phyloP scores from a whole-genome alignment of 2,113 vertebrate genomes.

The Urocitellus parryii region DNA sequence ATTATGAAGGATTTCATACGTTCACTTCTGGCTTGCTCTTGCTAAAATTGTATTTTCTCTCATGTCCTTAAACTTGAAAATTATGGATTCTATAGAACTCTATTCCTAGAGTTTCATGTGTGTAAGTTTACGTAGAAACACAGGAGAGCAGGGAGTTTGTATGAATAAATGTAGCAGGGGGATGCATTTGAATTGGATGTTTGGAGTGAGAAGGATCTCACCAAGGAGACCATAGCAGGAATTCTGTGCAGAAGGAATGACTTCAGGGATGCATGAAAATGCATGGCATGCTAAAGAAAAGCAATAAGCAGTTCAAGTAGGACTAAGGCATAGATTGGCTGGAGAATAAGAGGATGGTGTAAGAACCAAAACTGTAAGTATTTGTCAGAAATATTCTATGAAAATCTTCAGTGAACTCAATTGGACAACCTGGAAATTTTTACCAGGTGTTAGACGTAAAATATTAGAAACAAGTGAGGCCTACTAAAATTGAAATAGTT shows the following conservation, averaged over 20 bases:
- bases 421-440: not conserved
- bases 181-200: not conserved
- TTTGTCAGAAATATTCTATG: not conserved
- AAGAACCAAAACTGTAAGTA: not conserved
- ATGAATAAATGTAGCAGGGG: not conserved
- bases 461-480: not conserved
- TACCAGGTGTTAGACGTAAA: slow-evolving; percentile 43
- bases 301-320: not conserved
- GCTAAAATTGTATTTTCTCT: not conserved
- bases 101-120: not conserved
- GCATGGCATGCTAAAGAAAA: not conserved
- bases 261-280: not conserved
- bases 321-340: not conserved
- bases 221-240: not conserved
- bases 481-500: slow-evolving; percentile 47
- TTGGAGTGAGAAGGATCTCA: not conserved
- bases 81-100: not conserved
- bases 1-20: not conserved
- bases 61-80: slow-evolving; percentile 39
- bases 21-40: slow-evolving; percentile 30
- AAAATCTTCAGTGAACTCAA: not conserved
- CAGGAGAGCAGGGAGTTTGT: slow-evolving; percentile 32
- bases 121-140: slow-evolving; percentile 24
- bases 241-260: not conserved
- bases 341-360: not conserved